phyloP scores from a whole-genome alignment of 2,888 invertebrate genomes.

The Cacoxenus indagator region DNA sequence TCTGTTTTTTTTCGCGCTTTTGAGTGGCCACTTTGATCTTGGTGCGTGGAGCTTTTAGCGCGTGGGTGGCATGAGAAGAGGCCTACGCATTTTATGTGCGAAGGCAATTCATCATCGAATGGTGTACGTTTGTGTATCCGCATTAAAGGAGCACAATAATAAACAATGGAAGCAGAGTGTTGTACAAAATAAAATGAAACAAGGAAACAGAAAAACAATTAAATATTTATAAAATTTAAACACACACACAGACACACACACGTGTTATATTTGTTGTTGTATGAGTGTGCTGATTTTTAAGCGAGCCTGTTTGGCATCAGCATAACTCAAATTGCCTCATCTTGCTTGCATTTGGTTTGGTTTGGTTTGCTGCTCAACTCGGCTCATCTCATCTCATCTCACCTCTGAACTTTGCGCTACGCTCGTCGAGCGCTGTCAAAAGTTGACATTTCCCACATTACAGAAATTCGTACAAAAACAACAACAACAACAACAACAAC shows the following conservation, averaged over 20 bases:
- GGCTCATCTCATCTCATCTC: not conserved
- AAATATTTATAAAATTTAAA: slow-evolving; percentile 58
- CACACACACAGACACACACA: not conserved
- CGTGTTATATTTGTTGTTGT: not conserved
- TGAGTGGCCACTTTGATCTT: slow-evolving; percentile 6
- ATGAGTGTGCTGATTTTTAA: not conserved
- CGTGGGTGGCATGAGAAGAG: not conserved
- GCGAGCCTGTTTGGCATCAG: not conserved
- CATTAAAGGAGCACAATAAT: slow-evolving; percentile 43
- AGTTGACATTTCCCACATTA: slow-evolving; percentile 68
- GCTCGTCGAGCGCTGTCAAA: slow-evolving; percentile 55
- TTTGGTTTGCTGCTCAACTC: not conserved
- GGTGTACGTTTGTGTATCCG: not conserved
- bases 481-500: too few relatives aligned
- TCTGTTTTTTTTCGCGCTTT: not conserved
- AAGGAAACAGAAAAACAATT: slow-evolving; percentile 58
- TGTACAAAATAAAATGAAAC: slow-evolving; percentile 19
- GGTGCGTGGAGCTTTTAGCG: not conserved
- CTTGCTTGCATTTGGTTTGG: not conserved
- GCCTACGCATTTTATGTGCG: not conserved
- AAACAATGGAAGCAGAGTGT: slow-evolving; percentile 45
- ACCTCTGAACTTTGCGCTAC: not conserved
- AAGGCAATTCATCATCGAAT: not conserved
- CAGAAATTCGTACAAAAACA: slow-evolving; percentile 42
- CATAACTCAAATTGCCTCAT: not conserved